Evolutionary conservation across 2,113 vertebrate genomes (phyloP), one percentile per base, ranked within the genome.

Genomic region (Oostethus manadensis): DNA sequence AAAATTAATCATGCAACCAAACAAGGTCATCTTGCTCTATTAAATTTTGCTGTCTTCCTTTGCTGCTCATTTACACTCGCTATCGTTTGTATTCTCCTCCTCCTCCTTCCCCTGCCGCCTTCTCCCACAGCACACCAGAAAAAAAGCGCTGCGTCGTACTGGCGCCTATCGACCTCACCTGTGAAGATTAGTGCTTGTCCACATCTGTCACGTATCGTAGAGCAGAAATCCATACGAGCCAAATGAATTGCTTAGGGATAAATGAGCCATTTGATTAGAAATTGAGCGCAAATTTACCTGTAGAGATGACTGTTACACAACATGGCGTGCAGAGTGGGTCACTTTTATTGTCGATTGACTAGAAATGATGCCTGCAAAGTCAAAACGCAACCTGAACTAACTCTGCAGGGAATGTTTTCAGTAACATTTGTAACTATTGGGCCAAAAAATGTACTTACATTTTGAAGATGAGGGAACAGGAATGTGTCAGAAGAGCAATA

Each of bases 201-300:
- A 64, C 69, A 71, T 74, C 63, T 64, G 70, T 56, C 68, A 29
- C 63, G 55, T 70, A 73, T 60, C 61, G 62, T 67, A 69, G 60
- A 79, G 62, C 60, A 74, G 60, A 82, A 86, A 85, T 85, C 76
- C 59, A 80, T 78, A 78, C 44, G 33, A 74, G 56, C 54, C 63
- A 66, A 84, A 80, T 70, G 66, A 83, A 64, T 61, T 56, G 62
- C 64, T 63, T 70, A 43, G 62, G 79, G 76, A 75, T 59, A 74
- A 81, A 73, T 74, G 71, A 85, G 74, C 74, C 79, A 70, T 83
- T 69, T 70, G 71, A 84, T 80, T 69, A 71, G 71, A 80, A 71
- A 72, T 63, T 75, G 71, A 82, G 73, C n/a, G 21, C 64, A 65
- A 60, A 63, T 73, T 72, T 78, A 80, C 57, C 72, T 76, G 58